phyloP scores from a whole-genome alignment of 2,888 invertebrate genomes.

The Hirtodrosophila histrioides region DNA sequence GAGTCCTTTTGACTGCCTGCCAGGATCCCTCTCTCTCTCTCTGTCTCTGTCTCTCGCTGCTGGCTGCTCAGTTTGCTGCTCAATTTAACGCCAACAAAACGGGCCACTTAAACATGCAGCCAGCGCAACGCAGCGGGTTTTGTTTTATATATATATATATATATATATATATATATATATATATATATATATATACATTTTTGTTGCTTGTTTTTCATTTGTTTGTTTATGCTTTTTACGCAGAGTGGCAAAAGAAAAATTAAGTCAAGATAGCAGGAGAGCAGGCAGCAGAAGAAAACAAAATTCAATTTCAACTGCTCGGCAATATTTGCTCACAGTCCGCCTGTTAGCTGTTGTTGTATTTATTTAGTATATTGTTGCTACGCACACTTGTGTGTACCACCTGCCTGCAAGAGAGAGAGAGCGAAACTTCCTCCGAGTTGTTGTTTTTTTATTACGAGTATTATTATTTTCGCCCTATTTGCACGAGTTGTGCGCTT shows the following conservation, averaged over 20 bases:
- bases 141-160: conserved; percentile 3
- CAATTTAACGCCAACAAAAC: conserved; percentile 76
- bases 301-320: conserved; percentile 57
- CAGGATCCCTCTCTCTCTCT: conserved; percentile 33
- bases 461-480: conserved; percentile 47
- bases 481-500: conserved; percentile 52
- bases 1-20: conserved; percentile 62
- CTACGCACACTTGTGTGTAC: conserved; percentile 31
- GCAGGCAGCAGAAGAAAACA: too few relatives aligned
- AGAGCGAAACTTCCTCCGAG: background rate
- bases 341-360: conserved; percentile 29
- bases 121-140: conserved; percentile 8
- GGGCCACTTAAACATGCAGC: conserved; percentile 60
- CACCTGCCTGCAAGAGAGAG: conserved; percentile 10
- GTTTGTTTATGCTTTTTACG: conserved; percentile 8
- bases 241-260: conserved; percentile 57
- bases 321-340: conserved; percentile 33
- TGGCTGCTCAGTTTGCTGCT: conserved; percentile 57
- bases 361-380: conserved; percentile 66
- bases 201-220: conserved; percentile 3
- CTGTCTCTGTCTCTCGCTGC: background rate
- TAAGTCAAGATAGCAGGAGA: conserved; percentile 58
- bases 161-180: conserved; percentile 3
- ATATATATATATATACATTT: conserved; percentile 1
- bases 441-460: conserved; percentile 4